Base-by-base conservation (phyloP, 2,888 invertebrate species). In the Argyra leucocephala region DNA sequence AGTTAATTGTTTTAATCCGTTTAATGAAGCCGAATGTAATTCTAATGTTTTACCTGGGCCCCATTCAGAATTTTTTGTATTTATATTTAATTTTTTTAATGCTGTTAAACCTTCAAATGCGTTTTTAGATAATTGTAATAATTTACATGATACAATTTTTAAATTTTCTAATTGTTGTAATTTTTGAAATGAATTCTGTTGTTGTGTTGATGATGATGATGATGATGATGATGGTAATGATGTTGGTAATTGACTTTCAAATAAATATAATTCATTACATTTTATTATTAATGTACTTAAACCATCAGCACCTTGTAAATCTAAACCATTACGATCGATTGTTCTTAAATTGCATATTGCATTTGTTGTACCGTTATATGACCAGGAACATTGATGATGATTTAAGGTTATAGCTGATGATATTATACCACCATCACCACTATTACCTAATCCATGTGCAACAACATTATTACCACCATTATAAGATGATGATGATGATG, bases 61-160 rank as follows among this genome's bases (percentile, higher is more conserved):
- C 92, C 93, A 93, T 69, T 90, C 90, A 22, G 84, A 83, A 79
- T 94, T 93, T 75, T 86, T 85, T 12, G 92, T 91, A 74, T 88
- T 88, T 64, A 96, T 82, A 66, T 86, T 85, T 60, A 96, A 82
- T 37, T 72, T 70, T 66, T 77, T 79, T 62, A 96, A 82, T 70
- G 90, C 89, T 72, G 83, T 84, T 64, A 95, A 82, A 61, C 92
- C 91, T 73, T 88, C 87, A 76, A 96, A 92, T 48, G 91, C 86
- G 64, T 87, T 84, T 64, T 91, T 89, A 62, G 78, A 77, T 72
- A 93, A 79, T 70, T 87, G 85, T 64, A 90, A 81, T 62, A 94
- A 82, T 79, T 94, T 93, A 79, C 93, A 94, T 69, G 88, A 86
- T 73, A 83, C 86, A 74, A 94, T 84, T 69, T 86, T 83, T 64